These are phyloP conservation scores for Natrix natrix DNA, from an alignment of 2,797 vertebrate species.

Conservation along the genomic window DNA sequence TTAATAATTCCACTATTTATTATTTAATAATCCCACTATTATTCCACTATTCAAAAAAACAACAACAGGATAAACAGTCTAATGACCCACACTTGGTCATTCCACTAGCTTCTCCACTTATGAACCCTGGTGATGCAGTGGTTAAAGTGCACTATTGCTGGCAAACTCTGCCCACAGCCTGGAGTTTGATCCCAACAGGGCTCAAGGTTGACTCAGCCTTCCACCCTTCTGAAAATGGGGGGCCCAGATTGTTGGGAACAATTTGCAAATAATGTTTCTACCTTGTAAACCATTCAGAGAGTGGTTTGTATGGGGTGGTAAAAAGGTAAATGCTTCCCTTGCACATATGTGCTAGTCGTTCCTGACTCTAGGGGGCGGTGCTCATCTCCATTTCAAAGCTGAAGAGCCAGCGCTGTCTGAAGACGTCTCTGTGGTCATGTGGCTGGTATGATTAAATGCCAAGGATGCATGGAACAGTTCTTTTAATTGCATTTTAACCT, in stretches of 20 bases:
- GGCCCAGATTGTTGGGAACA: neutral
- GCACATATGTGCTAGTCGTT: too few species aligned
- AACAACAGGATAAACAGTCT: neutral
- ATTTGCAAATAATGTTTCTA: neutral
- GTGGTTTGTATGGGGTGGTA: neutral
- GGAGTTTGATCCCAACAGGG: neutral
- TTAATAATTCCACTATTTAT: neutral
- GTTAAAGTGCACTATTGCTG: neutral
- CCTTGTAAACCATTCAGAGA: neutral
- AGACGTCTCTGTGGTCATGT: too few species aligned
- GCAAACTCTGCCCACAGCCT: neutral
- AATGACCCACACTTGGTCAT: neutral
- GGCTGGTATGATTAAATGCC: too few species aligned
- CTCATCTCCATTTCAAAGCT: too few species aligned
- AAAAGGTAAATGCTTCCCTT: too few species aligned
- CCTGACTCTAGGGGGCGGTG: too few species aligned
- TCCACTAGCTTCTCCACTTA: neutral
- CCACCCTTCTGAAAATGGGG: neutral
- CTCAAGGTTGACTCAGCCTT: neutral
- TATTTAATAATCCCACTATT: neutral
- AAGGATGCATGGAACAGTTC: too few species aligned
- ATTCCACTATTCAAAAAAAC: too few species aligned
- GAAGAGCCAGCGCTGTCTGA: too few species aligned
- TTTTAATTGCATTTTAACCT: too few species aligned
- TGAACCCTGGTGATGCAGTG: neutral